Base-by-base conservation (phyloP, 2,797 vertebrate species). In the Sebastes taczanowskii region DNA sequence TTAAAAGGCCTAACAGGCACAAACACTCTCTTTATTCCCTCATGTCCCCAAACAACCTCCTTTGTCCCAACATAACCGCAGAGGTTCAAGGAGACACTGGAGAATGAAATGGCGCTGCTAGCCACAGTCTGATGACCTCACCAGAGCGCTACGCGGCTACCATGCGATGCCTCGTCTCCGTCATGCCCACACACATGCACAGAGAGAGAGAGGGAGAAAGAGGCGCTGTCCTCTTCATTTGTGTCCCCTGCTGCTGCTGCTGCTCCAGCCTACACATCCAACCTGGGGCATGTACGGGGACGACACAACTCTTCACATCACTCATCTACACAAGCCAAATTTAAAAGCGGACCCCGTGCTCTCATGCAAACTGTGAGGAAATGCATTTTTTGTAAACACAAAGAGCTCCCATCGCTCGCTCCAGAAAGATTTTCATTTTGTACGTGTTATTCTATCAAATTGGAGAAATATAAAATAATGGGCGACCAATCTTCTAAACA, bases 271-370 rank as follows among this genome's bases (percentile, higher is more conserved):
- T 85, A 72, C 81, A 89, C 86, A 87, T 81, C 79, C 88, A 85
- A 91, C 92, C 92, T 68, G 86, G 72, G 93, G 92, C 91, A 35
- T 80, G 87, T 81, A 58, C 89, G 87, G 64, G 64, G 74, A 91
- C 67, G 84, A 91, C 88, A 88, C 85, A 89, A 82, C 82, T 84
- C 90, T 27, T 91, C 87, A 91, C 90, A 90, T 94, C 92, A 88
- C 0, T 86, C 84, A 89, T 80, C 68, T 46, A 22, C 64, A 84
- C 35, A 18, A 77, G 73, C 75, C 84, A 88, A 78, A 87, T 85
- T 86, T 87, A 83, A 85, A 88, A 64, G 55, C 6, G 7, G 67
- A 74, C 55, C 75, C 38, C 23, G 6, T 53, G 10, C 20, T 72
- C 66, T 38, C 55, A 61, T 52, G 68, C 35, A 74, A 87, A 82